Base-by-base conservation (phyloP, 1,140 invertebrate species). In the Drosophila sp. region DNA sequence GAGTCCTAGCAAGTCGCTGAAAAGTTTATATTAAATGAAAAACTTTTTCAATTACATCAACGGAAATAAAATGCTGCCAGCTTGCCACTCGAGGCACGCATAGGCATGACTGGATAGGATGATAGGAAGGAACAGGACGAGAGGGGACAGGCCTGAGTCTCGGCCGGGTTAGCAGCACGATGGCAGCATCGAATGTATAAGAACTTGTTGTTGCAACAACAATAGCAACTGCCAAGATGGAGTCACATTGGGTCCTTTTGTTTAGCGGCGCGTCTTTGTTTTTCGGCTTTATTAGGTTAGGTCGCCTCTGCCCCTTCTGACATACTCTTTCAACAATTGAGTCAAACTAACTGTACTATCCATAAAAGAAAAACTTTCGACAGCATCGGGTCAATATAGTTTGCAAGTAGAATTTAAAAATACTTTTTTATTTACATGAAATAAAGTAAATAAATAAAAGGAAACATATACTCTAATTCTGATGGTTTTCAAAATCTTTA, bases 41-140 rank as follows among this genome's bases (percentile, higher is more conserved):
- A 91, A 91, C 80, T 91, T 91, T 91, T 91, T 91, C 89, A 91
- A 91, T 91, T 91, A 91, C 89, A 91, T 91, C 89, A 87, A 90
- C 87, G 79, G 82, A 87, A 90, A 90, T 90, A 90, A 90, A 90
- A 90, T 77, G 79, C 83, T 87, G 83, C 79, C 83, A 83, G 83
- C 80, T 83, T 87, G 83, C 79, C 83, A 87, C 83, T 86, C 82
- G 82, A 86, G 76, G 81, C 81, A 87, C 82, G 81, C 78, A 84
- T 74, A 69, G 75, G 59, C 64, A 38, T 32, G 38, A 36, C 59
- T 53, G 41, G 41, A 32, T 38, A 32, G 14, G 14, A 13, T 34
- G 41, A 32, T 38, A 32, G 14, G 14, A 13, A 21, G 21, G 4
- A 4, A 38, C 29, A 7, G 18, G 51, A 21, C 11, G 11, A 4